Percentiles rank a stretch among this genome's conserved stretches.
Evolutionary conservation across 2,888 invertebrate genomes (phyloP).

Genomic region (Lumbricus terrestris): DNA sequence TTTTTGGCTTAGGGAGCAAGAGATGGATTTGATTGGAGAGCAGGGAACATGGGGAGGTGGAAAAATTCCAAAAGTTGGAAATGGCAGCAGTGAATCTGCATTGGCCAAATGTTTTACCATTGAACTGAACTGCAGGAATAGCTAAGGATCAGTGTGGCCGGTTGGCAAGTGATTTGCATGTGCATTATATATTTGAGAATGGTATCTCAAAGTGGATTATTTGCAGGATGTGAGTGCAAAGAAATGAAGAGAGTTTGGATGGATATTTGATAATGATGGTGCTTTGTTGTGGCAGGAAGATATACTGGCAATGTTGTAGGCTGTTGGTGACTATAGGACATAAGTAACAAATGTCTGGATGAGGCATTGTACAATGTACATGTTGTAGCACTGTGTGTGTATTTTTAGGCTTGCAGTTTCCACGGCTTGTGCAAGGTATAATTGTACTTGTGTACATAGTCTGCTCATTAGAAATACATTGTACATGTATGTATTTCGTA

Average conservation of each 20-base stretch:
- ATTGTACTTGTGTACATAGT: neutral
- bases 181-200: too few species aligned
- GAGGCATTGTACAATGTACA: neutral
- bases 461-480: neutral
- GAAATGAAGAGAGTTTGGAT: too few species aligned
- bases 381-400: neutral
- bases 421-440: neutral
- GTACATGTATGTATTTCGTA: neutral
- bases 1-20: neutral
- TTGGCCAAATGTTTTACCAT: too few species aligned
- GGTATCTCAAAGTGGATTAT: too few species aligned
- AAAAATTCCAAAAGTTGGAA: neutral
- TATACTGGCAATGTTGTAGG: too few species aligned
- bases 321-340: too few species aligned
- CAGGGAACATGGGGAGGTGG: neutral
- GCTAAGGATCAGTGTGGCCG: too few species aligned
- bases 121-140: too few species aligned
- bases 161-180: too few species aligned
- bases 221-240: too few species aligned
- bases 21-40: neutral
- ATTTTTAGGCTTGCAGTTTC: neutral
- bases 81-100: neutral
- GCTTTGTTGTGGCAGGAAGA: too few species aligned
- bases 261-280: too few species aligned
- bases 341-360: neutral